These are phyloP conservation scores for Xiphophorus maculatus DNA, from an alignment of 2,113 vertebrate genomes.

Conservation along the genomic window DNA sequence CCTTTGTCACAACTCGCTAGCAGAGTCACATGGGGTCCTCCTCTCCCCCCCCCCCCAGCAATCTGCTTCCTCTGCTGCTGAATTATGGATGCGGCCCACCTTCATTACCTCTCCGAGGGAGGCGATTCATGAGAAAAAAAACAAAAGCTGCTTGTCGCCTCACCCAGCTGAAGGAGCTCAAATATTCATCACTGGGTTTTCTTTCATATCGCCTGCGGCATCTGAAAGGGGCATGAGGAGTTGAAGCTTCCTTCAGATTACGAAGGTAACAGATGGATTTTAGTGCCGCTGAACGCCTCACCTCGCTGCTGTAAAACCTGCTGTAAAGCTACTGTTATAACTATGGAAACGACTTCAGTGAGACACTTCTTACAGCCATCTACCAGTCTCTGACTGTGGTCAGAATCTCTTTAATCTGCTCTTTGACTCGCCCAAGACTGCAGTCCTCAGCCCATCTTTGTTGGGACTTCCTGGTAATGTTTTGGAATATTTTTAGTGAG, in stretches of 20 bases:
- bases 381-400: too few species aligned
- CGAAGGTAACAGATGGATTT: constrained; percentile 9
- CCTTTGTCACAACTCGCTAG: constrained; percentile 51
- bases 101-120: constrained; percentile 62
- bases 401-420: too few species aligned
- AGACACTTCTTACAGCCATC: too few species aligned
- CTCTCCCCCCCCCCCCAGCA: constrained; percentile 10
- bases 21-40: constrained; percentile 37
- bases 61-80: constrained; percentile 55
- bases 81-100: constrained; percentile 70
- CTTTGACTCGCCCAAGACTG: too few species aligned
- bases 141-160: constrained; percentile 8
- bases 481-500: too few species aligned
- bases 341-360: too few species aligned
- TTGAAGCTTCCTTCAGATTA: background rate
- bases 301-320: background rate
- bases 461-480: too few species aligned
- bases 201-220: background rate
- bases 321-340: background rate
- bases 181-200: constrained; percentile 9
- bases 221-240: background rate
- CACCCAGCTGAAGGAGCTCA: background rate
- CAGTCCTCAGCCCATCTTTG: too few species aligned
- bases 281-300: background rate
- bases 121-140: constrained; percentile 6